Evolutionary conservation across 1,140 invertebrate genomes (phyloP).

Genomic region (Spodoptera litura): DNA sequence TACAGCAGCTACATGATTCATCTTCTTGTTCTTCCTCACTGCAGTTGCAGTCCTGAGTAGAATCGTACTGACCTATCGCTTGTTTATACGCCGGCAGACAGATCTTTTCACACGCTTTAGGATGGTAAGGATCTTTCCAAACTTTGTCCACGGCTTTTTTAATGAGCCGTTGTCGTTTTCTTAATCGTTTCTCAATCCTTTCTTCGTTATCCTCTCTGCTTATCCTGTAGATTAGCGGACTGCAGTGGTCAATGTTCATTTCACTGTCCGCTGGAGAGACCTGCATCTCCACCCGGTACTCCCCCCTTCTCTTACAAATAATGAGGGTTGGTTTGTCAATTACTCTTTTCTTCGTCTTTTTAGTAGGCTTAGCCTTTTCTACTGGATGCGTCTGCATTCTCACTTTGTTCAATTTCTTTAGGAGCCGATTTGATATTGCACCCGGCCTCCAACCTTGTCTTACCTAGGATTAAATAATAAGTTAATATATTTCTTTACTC

Average conservation of each 20-base stretch:
- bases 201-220: constrained; percentile 64
- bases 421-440: constrained; percentile 71
- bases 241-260: constrained; percentile 48
- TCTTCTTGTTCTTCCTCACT: constrained; percentile 42
- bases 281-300: constrained; percentile 73
- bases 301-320: constrained; percentile 68
- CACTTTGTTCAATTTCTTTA: constrained; percentile 66
- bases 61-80: constrained; percentile 56
- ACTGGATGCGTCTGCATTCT: constrained; percentile 55
- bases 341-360: constrained; percentile 61
- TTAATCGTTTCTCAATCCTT: constrained; percentile 59
- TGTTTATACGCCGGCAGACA: constrained; percentile 66
- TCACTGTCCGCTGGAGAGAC: constrained; percentile 46
- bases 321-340: constrained; percentile 72
- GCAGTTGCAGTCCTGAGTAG: constrained; percentile 45
- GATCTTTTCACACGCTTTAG: constrained; percentile 65
- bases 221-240: constrained; percentile 73
- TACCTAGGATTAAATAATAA: constrained; percentile 54
- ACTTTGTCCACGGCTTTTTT: constrained; percentile 57
- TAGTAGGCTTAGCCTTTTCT: constrained; percentile 52
- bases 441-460: constrained; percentile 73
- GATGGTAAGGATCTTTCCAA: constrained; percentile 61
- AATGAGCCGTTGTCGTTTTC: constrained; percentile 55
- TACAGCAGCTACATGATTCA: constrained; percentile 56
- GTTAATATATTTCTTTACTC: not conserved